phyloP scores from a whole-genome alignment of 2,113 vertebrate species.

The Coryphaenoides rupestris region DNA sequence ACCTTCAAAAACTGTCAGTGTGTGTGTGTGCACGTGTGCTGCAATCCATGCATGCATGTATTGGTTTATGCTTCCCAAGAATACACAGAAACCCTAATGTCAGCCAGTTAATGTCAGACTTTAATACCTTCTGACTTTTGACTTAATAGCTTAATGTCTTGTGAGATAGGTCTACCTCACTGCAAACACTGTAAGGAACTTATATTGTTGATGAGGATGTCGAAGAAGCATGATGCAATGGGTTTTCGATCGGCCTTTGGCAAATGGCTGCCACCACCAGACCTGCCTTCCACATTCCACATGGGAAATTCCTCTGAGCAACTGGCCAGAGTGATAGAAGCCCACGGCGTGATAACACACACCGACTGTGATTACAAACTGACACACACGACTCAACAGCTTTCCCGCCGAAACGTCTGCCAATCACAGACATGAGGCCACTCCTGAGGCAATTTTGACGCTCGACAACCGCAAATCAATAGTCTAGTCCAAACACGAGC shows the following conservation, averaged over 20 bases:
- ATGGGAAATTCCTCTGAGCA: neutral
- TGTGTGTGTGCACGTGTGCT: neutral
- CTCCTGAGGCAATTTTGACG: no score
- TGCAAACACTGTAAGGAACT: no score
- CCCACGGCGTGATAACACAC: constrained; percentile 1
- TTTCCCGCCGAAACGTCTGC: neutral
- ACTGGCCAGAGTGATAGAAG: constrained; percentile 23
- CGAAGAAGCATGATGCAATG: neutral
- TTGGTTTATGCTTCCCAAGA: neutral
- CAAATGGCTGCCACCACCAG: neutral
- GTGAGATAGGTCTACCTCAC: no score
- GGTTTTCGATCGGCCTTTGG: neutral
- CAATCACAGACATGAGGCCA: no score
- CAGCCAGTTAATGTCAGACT: neutral
- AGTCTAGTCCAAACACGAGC: neutral
- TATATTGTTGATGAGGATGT: neutral
- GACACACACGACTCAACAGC: neutral
- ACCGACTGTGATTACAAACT: constrained; percentile 1
- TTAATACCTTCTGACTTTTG: no score
- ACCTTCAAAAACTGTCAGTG: neutral
- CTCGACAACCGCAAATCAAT: neutral
- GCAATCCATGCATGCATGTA: neutral
- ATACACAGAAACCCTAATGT: neutral
- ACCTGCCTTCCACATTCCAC: no score
- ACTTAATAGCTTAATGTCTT: no score